Evolutionary conservation across 2,797 vertebrate species (phyloP), one percentile per base, ranked within the genome.

Genomic region (Oreochromis grahami): DNA sequence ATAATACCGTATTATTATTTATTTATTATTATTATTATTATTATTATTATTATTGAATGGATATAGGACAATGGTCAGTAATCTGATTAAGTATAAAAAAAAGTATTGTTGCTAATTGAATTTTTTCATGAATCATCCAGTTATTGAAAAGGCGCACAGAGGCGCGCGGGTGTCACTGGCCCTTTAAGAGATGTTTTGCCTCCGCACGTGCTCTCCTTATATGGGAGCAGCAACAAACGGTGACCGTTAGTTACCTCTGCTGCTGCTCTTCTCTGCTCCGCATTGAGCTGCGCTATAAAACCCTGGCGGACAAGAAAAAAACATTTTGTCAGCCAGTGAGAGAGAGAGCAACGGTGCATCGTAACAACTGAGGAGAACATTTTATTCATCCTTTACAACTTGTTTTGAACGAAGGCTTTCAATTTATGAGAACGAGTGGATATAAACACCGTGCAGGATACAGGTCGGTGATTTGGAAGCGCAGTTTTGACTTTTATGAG

Each of bases 171-270:
- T 79, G 91, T 84, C 51, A 14, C 88, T 93, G 91, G 93, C 94
- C 91, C 92, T 97, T 96, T 96, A 96, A 96, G 94, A 93, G 3
- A 88, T 96, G 95, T 96, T 96, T 95, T 96, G 95, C 91, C 89
- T 93, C 72, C 52, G 92, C 96, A 97, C 96, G 96, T 96, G 97
- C 95, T 94, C 81, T 76, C 95, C 93, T 94, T 96, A 91, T 95
- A 94, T 80, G 93, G 93, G 87, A 89, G 86, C 86, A 80, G 92
- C 89, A 84, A 90, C 89, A 93, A 74, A 84, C 87, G 65, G 45
- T 97, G 97, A 96, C 97, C 97, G 97, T 77, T 84, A 96, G 96
- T 97, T 95, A 97, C 97, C 97, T 95, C 92, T 79, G 79, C 88
- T 32, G 84, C 53, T 68, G 85, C 89, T 81, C 76, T 21, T 56